phyloP scores from a whole-genome alignment of 2,888 invertebrate species.

The Cerceris rybyensis region DNA sequence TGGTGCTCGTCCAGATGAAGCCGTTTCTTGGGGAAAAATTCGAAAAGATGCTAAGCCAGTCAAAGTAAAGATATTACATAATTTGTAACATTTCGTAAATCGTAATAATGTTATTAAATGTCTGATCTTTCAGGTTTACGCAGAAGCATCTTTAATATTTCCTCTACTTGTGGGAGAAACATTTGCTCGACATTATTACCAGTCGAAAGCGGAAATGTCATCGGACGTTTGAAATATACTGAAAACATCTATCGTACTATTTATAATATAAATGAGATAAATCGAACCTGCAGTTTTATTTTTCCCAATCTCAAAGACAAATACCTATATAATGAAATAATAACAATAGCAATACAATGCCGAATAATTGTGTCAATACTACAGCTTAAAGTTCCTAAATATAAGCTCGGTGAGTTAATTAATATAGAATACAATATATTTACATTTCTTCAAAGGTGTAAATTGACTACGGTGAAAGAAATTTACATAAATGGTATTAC shows the following conservation, averaged over 20 bases:
- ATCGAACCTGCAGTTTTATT: neutral
- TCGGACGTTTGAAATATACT: slow-evolving; percentile 66
- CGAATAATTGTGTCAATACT: no score
- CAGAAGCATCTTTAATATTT: slow-evolving; percentile 96
- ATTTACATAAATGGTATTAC: neutral
- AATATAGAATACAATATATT: no score
- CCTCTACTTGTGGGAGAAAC: slow-evolving; percentile 98
- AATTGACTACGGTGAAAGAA: no score
- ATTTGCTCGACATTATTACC: slow-evolving; percentile 86
- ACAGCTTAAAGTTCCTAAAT: no score
- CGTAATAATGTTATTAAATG: neutral
- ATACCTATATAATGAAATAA: neutral
- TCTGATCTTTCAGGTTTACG: slow-evolving; percentile 86
- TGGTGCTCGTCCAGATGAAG: slow-evolving; percentile 99
- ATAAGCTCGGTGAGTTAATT: no score
- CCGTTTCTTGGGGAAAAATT: slow-evolving; percentile 99
- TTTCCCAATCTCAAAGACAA: neutral
- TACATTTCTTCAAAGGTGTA: no score
- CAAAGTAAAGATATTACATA: slow-evolving; percentile 84
- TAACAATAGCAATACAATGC: no score
- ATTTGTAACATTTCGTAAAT: neutral
- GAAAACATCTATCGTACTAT: slow-evolving; percentile 17
- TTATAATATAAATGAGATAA: neutral
- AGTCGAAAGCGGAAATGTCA: slow-evolving; percentile 66
- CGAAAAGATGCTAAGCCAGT: slow-evolving; percentile 93